Conservation (phyloP, 2,888 invertebrate species). For the Drosophila demipolita region DNA sequence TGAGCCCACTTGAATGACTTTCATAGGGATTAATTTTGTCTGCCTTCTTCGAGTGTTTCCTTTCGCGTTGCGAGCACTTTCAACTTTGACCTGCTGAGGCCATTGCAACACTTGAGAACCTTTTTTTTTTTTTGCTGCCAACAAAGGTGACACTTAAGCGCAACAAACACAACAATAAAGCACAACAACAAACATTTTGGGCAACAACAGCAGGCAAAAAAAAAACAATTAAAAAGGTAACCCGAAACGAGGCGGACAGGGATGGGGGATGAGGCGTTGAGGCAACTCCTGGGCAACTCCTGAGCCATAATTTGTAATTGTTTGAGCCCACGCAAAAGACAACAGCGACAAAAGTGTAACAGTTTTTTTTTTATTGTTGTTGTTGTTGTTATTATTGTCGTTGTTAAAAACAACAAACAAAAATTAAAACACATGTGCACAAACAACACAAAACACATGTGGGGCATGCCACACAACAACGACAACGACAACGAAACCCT, state of each 20-base stretch:
- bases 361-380: constrained; percentile 40
- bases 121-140: constrained; percentile 37
- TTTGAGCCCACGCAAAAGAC: constrained; percentile 74
- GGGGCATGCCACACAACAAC: constrained; percentile 52
- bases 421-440: constrained; percentile 71
- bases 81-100: constrained; percentile 57
- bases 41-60: constrained; percentile 17
- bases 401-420: constrained; percentile 60
- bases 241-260: constrained; percentile 46
- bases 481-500: constrained; percentile 43
- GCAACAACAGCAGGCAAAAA: constrained; percentile 48
- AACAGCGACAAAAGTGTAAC: constrained; percentile 63
- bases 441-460: constrained; percentile 58
- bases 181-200: constrained; percentile 27
- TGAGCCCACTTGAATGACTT: background rate
- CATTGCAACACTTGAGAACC: constrained; percentile 43
- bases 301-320: constrained; percentile 78
- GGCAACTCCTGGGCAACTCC: constrained; percentile 45
- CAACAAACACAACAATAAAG: constrained; percentile 31
- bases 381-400: constrained; percentile 34
- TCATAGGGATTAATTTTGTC: background rate
- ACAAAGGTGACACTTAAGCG: constrained; percentile 55
- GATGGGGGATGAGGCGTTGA: background rate
- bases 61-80: constrained; percentile 21
- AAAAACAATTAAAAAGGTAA: constrained; percentile 68